phyloP scores from a whole-genome alignment of 2,888 invertebrate genomes.

The Coelinius sp. region DNA sequence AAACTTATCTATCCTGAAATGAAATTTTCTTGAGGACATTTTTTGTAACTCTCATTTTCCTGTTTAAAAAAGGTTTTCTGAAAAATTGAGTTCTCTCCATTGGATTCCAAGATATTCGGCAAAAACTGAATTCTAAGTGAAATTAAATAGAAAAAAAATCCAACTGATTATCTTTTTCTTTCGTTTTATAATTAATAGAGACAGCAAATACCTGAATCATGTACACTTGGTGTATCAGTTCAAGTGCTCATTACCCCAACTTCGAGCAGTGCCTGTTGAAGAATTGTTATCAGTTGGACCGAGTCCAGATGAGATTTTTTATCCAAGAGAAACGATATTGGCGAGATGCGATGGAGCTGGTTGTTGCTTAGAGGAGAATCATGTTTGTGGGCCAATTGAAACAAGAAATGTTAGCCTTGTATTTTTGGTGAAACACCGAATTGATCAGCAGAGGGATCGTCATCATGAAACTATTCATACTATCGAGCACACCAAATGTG shows the following conservation, averaged over 20 bases:
- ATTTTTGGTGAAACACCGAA: conserved; percentile 62
- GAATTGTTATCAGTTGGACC: conserved; percentile 61
- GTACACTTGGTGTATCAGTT: conserved; percentile 62
- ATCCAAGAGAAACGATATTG: conserved; percentile 63
- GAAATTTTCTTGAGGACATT: too few species aligned
- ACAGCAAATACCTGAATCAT: conserved; percentile 60
- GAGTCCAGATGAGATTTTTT: conserved; percentile 62
- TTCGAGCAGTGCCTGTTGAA: conserved; percentile 58
- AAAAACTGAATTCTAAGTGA: too few species aligned
- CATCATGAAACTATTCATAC: conserved; percentile 64
- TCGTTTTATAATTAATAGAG: conserved; percentile 54
- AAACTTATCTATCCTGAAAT: too few species aligned
- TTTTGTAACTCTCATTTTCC: too few species aligned
- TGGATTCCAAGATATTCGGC: too few species aligned
- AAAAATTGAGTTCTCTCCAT: too few species aligned
- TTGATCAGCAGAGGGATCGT: conserved; percentile 62
- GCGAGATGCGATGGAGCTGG: conserved; percentile 64
- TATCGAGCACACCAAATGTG: conserved; percentile 61
- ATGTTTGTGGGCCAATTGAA: conserved; percentile 59
- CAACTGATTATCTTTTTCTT: not conserved
- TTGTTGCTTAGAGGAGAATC: conserved; percentile 58
- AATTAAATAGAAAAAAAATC: too few species aligned
- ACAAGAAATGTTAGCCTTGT: conserved; percentile 63
- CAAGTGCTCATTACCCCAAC: conserved; percentile 60
- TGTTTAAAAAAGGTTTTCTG: too few species aligned